These are phyloP conservation scores for Lycorma delicatula DNA, from an alignment of 1,140 invertebrate species.

Conservation along the genomic window DNA sequence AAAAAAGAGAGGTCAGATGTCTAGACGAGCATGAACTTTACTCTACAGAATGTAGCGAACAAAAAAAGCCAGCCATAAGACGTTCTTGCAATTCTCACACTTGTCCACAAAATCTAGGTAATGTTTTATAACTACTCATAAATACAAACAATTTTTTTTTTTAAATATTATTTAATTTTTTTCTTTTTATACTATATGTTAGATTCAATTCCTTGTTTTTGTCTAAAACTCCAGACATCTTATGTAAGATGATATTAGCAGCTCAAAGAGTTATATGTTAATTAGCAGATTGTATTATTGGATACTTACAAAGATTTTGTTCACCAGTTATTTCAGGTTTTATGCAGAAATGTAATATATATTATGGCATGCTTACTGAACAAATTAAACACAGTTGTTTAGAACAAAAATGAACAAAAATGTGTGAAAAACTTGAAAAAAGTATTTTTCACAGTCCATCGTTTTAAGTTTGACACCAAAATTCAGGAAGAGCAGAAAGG, in stretches of 20 bases:
- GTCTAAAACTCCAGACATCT: neutral
- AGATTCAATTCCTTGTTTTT: neutral
- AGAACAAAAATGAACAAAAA: too few relatives aligned
- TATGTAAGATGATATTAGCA: neutral
- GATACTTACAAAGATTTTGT: too few relatives aligned
- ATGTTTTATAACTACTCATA: neutral
- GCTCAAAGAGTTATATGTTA: neutral
- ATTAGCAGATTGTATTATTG: too few relatives aligned
- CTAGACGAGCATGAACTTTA: constrained; percentile 42
- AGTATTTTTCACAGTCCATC: too few relatives aligned
- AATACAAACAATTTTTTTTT: neutral
- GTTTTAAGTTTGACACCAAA: too few relatives aligned
- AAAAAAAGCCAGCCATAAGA: constrained; percentile 43
- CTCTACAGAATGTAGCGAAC: constrained; percentile 44
- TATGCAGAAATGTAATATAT: too few relatives aligned
- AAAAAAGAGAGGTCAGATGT: constrained; percentile 50
- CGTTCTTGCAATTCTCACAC: constrained; percentile 52
- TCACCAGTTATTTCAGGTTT: too few relatives aligned
- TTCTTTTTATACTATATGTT: neutral
- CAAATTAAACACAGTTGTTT: too few relatives aligned
- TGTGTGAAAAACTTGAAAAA: too few relatives aligned
- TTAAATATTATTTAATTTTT: neutral
- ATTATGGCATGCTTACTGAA: too few relatives aligned
- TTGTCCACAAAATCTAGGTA: constrained; percentile 36
- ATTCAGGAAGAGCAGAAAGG: too few relatives aligned